Evolutionary conservation across 2,888 invertebrate species (phyloP), one percentile per base, ranked within the genome.

Genomic region (Palloptera scutellata): DNA sequence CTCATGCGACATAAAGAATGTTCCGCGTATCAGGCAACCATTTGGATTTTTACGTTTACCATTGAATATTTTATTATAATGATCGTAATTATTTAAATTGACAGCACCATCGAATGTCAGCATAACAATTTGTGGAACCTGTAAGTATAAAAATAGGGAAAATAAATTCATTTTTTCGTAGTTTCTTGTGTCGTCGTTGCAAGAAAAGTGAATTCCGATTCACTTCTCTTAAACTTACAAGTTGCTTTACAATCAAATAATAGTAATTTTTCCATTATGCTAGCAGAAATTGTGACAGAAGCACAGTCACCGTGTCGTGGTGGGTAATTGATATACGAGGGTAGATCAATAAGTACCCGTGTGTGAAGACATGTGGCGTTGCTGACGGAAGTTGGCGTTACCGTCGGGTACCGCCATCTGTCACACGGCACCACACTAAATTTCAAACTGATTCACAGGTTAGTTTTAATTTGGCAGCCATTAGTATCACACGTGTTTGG

Each of bases 101-200:
- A 96, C 90, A 30, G 96, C 96, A 62, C 96, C 97, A 83, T 96
- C 96, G 83, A 97, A 96, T 52, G 96, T 96, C 78, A 97, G 85
- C 80, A 96, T 85, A 77, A 97, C 93, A 89, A 97, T 95, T 88
- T 97, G 96, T 9, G 96, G 96, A 51, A 93, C 92, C 94, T 96
- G 87, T 10, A 87, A 87, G 69, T 72, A 74, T 73, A 61, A 70
- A 61, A 72, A 67, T 70, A 45, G 58, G 69, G 58, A 58, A 53
- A 10, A 48, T 30, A 30, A 30, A 30, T 30, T 30, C 6, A 30
- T 30, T 30, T 30, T n/a, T 30, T 48, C 42, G 5, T 6, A 13
- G 13, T 59, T 65, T 41, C n/a, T 20, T 30, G 13, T 55, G 12
- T 10, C 20, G 19, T 13, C 15, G 30, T 6, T 30, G 30, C 6